Base-by-base conservation (phyloP, 1,140 invertebrate species). In the Dryas iulia region DNA sequence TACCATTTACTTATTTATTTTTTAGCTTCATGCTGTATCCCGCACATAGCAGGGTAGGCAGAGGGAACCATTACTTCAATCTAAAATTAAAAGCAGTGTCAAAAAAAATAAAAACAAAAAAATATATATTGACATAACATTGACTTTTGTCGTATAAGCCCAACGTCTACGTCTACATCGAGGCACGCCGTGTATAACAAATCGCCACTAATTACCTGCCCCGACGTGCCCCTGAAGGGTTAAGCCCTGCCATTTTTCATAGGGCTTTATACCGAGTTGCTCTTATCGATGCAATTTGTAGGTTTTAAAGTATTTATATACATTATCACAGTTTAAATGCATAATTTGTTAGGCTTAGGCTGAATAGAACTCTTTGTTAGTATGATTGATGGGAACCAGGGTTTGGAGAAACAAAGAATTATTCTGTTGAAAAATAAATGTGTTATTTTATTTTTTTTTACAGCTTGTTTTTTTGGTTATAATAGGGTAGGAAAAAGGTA, bases 221-320 rank as follows among this genome's bases (percentile, higher is more conserved):
- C 63, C 70, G 75, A 78, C 78, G 76, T 70, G 72, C 72, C 62
- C 26, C 60, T 79, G 76, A 83, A 80, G 82, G 82, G 83, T 84
- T 84, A 82, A 86, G 82, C 79, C 72, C 66, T 57, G 73, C 71
- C 74, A 86, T 86, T 86, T 86, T 82, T 86, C 81, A 84, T 59
- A 60, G 63, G 72, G 77, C 76, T 82, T 80, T 77, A 71, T 74
- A 62, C 68, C 60, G 66, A 74, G 64, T 63, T 61, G 60, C 79
- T 77, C 73, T 81, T 82, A 82, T 79, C 73, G 72, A 71, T 73
- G 78, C 75, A 76, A 81, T 85, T 85, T 82, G 77, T 79, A 77
- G 72, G 72, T 75, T 81, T 81, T 77, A 78, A 78, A 73, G 67
- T 76, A 75, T 81, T 78, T 73, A 77, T 73, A 72, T 68, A 76